Evolutionary conservation across 2,888 invertebrate species (phyloP).

Genomic region (Machimus atricapillus): DNA sequence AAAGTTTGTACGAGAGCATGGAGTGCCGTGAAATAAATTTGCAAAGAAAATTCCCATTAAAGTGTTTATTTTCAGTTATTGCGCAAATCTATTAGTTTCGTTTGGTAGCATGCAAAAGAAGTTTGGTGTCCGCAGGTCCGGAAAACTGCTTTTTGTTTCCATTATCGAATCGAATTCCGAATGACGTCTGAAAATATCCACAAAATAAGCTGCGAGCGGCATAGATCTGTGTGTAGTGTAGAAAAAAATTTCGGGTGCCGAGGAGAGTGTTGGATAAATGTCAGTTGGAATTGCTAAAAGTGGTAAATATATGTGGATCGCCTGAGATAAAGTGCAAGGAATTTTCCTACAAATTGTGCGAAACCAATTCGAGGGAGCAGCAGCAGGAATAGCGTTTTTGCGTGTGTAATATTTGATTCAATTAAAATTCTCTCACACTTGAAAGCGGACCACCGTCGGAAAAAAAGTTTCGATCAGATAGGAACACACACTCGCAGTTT

Average conservation of each 20-base stretch:
- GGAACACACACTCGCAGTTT: not conserved
- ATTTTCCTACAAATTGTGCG: not conserved
- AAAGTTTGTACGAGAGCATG: constrained; percentile 16
- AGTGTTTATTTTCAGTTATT: not conserved
- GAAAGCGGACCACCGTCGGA: not conserved
- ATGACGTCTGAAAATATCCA: constrained; percentile 33
- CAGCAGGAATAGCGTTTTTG: not conserved
- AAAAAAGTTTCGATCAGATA: constrained; percentile 36
- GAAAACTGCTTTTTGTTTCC: not conserved
- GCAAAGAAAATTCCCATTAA: not conserved
- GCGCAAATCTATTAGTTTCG: not conserved
- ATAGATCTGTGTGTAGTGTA: constrained; percentile 27
- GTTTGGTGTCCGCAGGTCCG: not conserved
- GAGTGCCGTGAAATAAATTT: constrained; percentile 22
- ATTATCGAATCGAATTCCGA: not conserved
- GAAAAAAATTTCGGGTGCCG: constrained; percentile 5
- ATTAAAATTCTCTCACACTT: constrained; percentile 34
- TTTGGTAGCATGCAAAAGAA: not conserved
- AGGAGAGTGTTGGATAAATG: constrained; percentile 21
- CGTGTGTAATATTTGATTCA: constrained; percentile 24
- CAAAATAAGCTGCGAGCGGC: constrained; percentile 30
- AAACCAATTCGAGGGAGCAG: not conserved
- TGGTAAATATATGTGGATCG: not conserved
- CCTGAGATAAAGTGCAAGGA: not conserved
- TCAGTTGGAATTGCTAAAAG: constrained; percentile 7